Conservation (phyloP, 2,113 vertebrate genomes). For the Aptenodytes patagonicus region DNA sequence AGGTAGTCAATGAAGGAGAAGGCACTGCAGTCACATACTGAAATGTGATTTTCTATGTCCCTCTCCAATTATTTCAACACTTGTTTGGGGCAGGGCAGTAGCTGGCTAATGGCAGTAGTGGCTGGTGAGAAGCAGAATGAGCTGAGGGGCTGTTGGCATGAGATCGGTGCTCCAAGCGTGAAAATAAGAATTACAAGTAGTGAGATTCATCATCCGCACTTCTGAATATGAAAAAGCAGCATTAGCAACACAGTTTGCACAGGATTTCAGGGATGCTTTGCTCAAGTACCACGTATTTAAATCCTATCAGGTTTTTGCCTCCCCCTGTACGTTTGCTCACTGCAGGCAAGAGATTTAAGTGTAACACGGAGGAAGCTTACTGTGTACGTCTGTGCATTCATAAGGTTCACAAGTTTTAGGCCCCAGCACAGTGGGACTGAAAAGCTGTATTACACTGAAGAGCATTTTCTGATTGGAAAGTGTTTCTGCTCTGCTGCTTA, state of each 20-base stretch:
- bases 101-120: neutral
- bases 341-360: neutral
- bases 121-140: neutral
- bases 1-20: neutral
- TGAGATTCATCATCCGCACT: neutral
- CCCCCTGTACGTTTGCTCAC: neutral
- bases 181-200: neutral
- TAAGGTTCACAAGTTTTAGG: neutral
- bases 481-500: neutral
- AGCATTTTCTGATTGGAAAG: neutral
- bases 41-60: neutral
- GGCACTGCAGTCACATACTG: neutral
- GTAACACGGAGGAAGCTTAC: neutral
- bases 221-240: conserved; percentile 5
- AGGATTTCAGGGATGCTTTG: conserved; percentile 6
- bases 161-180: neutral
- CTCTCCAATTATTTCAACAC: neutral
- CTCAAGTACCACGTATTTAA: neutral
- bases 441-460: neutral
- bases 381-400: neutral
- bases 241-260: conserved; percentile 15
- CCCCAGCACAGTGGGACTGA: neutral
- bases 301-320: neutral
- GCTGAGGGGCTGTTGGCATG: neutral
- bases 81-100: neutral